phyloP scores from a whole-genome alignment of 2,888 invertebrate species.

The Mythimna loreyi region DNA sequence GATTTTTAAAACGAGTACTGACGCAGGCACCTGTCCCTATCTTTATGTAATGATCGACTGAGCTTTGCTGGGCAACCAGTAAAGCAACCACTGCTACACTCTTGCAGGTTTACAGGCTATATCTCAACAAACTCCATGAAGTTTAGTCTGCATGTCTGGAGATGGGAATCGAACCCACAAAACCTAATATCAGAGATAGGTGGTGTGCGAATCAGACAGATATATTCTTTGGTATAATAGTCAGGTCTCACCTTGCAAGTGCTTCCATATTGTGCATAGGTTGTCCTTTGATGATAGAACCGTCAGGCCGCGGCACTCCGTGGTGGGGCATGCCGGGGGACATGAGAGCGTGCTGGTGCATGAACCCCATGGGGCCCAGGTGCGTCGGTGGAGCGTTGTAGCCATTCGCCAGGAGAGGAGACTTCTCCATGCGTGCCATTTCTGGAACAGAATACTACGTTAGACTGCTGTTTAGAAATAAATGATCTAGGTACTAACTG shows the following conservation, averaged over 20 bases:
- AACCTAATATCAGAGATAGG: too few relatives aligned
- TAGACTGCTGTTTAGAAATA: constrained; percentile 6
- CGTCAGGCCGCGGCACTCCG: constrained; percentile 94
- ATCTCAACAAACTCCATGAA: too few relatives aligned
- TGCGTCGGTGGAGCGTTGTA: constrained; percentile 98
- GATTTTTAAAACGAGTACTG: too few relatives aligned
- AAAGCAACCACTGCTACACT: too few relatives aligned
- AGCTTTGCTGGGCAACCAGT: too few relatives aligned
- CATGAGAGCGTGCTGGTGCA: constrained; percentile 97
- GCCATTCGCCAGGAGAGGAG: constrained; percentile 97
- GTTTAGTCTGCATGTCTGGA: neutral
- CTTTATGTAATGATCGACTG: too few relatives aligned
- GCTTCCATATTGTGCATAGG: constrained; percentile 97
- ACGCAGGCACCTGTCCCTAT: too few relatives aligned
- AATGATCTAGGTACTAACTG: too few relatives aligned
- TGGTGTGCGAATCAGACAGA: neutral
- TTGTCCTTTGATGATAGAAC: constrained; percentile 96
- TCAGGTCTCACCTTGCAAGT: constrained; percentile 93
- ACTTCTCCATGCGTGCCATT: constrained; percentile 97
- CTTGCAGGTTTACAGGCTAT: too few relatives aligned
- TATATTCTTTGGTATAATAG: neutral
- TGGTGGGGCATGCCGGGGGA: constrained; percentile 97
- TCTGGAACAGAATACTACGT: constrained; percentile 89
- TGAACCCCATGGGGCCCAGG: constrained; percentile 98
- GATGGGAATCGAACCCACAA: neutral